phyloP scores from a whole-genome alignment of 2,113 vertebrate species.

The Cyanoderma ruficeps region DNA sequence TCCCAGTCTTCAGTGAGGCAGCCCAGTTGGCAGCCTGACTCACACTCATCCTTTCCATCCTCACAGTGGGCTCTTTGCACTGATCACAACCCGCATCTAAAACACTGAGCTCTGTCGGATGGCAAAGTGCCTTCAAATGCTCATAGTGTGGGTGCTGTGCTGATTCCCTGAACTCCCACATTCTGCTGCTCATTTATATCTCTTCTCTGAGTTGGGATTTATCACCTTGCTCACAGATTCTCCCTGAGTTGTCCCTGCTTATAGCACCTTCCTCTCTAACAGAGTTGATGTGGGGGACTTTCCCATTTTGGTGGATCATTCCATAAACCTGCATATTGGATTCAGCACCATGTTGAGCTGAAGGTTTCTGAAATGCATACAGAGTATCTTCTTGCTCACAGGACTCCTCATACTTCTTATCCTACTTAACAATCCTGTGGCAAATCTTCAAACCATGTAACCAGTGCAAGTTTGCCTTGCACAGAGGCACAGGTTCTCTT shows the following conservation, averaged over 20 bases:
- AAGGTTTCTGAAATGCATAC: background rate
- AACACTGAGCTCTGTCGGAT: background rate
- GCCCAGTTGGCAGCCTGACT: background rate
- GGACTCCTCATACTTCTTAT: background rate
- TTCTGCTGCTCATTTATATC: conserved; percentile 36
- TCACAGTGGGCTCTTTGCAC: background rate
- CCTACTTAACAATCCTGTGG: background rate
- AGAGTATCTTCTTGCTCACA: background rate
- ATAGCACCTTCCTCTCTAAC: background rate
- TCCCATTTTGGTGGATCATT: background rate
- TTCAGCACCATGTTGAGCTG: background rate
- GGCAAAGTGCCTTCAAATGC: background rate
- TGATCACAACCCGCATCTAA: background rate
- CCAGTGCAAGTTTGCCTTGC: background rate
- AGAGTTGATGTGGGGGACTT: background rate
- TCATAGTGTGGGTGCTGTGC: background rate
- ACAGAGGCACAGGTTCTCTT: background rate
- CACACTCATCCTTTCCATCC: background rate
- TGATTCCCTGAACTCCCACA: background rate
- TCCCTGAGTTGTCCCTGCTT: background rate
- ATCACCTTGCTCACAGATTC: conserved; percentile 16
- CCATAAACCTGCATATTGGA: background rate
- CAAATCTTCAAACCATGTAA: background rate
- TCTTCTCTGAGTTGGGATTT: background rate
- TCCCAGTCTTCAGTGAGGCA: background rate